Percentiles rank a stretch among this genome's conserved stretches.
Conservation (phyloP, 2,888 invertebrate species). For the Tipula unca region DNA sequence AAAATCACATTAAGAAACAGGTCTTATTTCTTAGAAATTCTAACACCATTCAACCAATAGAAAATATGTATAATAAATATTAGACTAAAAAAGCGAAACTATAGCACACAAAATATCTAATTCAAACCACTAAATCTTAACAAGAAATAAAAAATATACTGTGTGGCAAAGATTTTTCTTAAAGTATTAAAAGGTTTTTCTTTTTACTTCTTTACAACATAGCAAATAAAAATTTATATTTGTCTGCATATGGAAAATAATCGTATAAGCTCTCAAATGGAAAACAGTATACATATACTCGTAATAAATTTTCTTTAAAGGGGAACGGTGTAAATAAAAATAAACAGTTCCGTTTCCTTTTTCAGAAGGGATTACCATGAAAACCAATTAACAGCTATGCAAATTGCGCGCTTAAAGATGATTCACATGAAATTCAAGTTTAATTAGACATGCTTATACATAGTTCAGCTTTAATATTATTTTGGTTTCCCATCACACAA, state of each 20-base stretch:
- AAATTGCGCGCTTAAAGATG: not conserved
- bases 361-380: not conserved
- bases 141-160: not conserved
- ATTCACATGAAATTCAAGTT: not conserved
- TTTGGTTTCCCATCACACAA: not conserved
- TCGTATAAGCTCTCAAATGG: not conserved
- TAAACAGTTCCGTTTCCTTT: not conserved
- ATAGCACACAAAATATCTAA: not conserved
- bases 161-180: not conserved
- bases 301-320: not conserved
- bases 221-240: not conserved
- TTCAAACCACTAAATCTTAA: conserved; percentile 8
- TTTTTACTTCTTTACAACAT: not conserved
- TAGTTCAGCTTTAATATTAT: not conserved
- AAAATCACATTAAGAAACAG: not conserved
- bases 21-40: not conserved
- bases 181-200: not conserved
- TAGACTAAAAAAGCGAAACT: not conserved
- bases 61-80: not conserved
- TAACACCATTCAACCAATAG: not conserved
- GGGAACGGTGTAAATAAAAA: not conserved
- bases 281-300: not conserved
- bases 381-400: not conserved
- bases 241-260: not conserved
- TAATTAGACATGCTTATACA: not conserved